A percentile compares a stretch with the other conserved stretches of the same genome.
These are phyloP conservation scores for Drosophila paulistorum DNA, from an alignment of 1,140 invertebrate species.

Conservation along the genomic window DNA sequence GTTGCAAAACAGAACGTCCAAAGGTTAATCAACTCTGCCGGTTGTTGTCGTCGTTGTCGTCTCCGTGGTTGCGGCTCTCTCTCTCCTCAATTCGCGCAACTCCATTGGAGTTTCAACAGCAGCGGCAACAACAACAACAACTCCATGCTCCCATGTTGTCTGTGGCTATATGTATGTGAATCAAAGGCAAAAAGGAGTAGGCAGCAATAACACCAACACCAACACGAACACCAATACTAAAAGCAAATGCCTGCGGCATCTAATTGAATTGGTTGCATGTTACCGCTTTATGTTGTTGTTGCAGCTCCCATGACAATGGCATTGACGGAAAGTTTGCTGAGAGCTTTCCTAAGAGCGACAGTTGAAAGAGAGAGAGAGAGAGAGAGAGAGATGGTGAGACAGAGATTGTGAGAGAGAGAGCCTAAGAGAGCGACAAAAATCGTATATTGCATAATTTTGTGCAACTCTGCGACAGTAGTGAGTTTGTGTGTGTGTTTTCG, in stretches of 20 bases:
- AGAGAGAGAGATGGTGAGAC: slow-evolving; percentile 2
- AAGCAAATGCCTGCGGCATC: slow-evolving; percentile 58
- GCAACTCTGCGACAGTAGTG: slow-evolving; percentile 38
- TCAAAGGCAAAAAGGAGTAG: slow-evolving; percentile 40
- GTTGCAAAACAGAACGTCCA: slow-evolving; percentile 79
- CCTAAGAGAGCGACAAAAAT: slow-evolving; percentile 42
- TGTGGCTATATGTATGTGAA: slow-evolving; percentile 52
- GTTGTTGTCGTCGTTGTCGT: background rate
- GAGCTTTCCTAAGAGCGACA: slow-evolving; percentile 23
- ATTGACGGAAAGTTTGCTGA: slow-evolving; percentile 58
- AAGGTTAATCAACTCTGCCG: slow-evolving; percentile 82
- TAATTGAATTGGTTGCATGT: slow-evolving; percentile 77
- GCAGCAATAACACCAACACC: slow-evolving; percentile 29
- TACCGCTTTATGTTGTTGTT: slow-evolving; percentile 36
- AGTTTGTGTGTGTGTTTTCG: slow-evolving; percentile 28
- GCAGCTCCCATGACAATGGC: slow-evolving; percentile 75
- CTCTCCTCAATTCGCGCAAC: slow-evolving; percentile 37
- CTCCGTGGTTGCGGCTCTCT: slow-evolving; percentile 14
- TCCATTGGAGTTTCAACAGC: slow-evolving; percentile 28
- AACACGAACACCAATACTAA: slow-evolving; percentile 11
- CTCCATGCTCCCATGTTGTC: slow-evolving; percentile 56
- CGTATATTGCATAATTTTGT: slow-evolving; percentile 76
- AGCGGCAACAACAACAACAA: slow-evolving; percentile 4
- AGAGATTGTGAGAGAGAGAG: background rate
- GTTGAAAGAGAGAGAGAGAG: slow-evolving; percentile 11